A percentile compares a stretch with the other conserved stretches of the same genome.
These are phyloP conservation scores for Felis catus DNA, from an alignment of 2,113 vertebrate genomes.

Conservation along the genomic window DNA sequence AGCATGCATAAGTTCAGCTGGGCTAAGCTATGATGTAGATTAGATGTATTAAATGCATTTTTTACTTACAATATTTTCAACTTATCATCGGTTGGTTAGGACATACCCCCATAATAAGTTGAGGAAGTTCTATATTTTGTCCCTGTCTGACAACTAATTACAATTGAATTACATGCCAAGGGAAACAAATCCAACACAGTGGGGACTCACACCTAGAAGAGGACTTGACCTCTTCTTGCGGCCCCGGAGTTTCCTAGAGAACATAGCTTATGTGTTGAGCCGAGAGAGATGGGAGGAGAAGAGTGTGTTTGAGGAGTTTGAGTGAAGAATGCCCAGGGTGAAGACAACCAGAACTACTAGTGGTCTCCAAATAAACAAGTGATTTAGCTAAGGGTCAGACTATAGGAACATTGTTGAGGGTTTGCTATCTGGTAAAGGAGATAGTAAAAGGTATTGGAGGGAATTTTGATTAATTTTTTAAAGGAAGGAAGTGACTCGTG, in stretches of 20 bases:
- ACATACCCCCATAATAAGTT: background rate
- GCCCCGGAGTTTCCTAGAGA: background rate
- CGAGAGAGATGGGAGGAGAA: background rate
- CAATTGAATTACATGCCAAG: background rate
- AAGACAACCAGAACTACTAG: background rate
- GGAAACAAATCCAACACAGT: background rate
- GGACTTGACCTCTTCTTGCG: background rate
- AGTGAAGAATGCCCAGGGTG: background rate
- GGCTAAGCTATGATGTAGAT: background rate
- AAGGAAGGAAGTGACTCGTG: background rate
- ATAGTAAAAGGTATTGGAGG: background rate
- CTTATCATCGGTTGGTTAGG: background rate
- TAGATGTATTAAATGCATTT: background rate
- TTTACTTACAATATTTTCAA: background rate
- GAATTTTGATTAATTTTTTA: background rate
- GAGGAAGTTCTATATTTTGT: background rate
- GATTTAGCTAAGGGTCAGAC: background rate
- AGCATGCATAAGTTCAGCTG: background rate
- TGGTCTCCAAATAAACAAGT: background rate
- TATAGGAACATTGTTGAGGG: background rate
- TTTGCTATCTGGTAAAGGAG: background rate
- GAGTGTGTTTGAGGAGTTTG: fast-evolving
- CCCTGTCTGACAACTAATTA: background rate
- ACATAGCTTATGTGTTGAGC: background rate
- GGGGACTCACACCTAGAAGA: background rate